These are phyloP conservation scores for Koerneria pararmatus DNA, from an alignment of 2,888 invertebrate species.

Conservation along the genomic window DNA sequence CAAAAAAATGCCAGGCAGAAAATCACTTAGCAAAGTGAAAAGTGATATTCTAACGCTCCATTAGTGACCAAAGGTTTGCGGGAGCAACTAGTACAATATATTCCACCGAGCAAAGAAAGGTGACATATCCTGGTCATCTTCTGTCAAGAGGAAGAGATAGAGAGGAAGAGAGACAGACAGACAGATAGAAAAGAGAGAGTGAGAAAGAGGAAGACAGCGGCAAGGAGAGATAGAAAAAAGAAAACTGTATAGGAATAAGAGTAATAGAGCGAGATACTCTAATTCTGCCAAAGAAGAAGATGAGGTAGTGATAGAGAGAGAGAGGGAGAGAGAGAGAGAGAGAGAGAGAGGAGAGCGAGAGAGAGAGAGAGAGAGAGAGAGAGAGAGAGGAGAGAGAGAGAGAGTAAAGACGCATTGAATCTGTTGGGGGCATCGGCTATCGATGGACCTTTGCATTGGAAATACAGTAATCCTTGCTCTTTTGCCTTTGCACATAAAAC, in stretches of 20 bases:
- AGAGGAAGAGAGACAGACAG: background rate
- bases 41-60: background rate
- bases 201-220: no score
- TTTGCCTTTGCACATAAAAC: no score
- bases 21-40: background rate
- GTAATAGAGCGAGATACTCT: background rate
- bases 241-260: background rate
- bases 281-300: no score
- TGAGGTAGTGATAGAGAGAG: background rate
- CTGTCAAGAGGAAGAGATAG: background rate
- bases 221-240: no score
- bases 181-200: background rate
- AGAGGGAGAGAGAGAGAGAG: background rate
- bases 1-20: background rate
- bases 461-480: no score
- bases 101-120: no score
- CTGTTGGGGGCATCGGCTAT: no score
- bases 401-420: no score
- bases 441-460: no score
- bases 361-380: conserved; percentile 7
- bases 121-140: no score
- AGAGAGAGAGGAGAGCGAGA: background rate
- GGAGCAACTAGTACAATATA: no score
- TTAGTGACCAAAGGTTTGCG: background rate
- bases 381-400: background rate